Conservation (phyloP, 2,797 vertebrate species). For the Petrocephalus sullivani region DNA sequence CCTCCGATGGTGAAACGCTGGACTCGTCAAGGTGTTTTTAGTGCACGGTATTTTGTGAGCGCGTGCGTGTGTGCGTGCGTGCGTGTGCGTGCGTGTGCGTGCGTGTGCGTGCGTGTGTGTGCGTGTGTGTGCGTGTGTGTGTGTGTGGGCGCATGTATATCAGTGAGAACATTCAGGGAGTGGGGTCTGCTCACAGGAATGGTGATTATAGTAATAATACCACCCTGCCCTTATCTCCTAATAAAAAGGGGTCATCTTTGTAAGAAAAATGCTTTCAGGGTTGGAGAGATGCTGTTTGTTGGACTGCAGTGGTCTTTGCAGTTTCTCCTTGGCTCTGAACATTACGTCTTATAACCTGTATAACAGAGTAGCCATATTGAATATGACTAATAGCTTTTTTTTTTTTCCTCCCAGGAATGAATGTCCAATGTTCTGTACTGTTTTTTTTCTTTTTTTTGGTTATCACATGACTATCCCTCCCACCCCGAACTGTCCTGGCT, state of each 20-base stretch:
- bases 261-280: not conserved
- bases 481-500: not conserved
- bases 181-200: constrained; percentile 3
- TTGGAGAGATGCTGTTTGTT: not conserved
- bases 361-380: not conserved
- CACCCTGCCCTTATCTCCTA: not conserved
- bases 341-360: not conserved
- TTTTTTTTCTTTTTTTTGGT: not conserved
- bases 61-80: not conserved
- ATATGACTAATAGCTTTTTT: not conserved
- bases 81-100: not conserved
- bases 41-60: not conserved
- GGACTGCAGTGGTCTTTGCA: not conserved
- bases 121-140: not conserved
- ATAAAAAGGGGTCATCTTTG: not conserved
- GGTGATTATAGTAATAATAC: constrained; percentile 15
- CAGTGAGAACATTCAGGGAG: not conserved
- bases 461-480: not conserved
- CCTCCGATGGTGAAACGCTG: constrained; percentile 13
- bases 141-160: not conserved
- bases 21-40: not conserved
- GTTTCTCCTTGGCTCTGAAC: not conserved
- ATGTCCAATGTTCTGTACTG: not conserved
- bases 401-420: not conserved
- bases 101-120: not conserved